These are phyloP conservation scores for Ernsta delagoae DNA, from an alignment of 2,888 invertebrate species.

Conservation along the genomic window DNA sequence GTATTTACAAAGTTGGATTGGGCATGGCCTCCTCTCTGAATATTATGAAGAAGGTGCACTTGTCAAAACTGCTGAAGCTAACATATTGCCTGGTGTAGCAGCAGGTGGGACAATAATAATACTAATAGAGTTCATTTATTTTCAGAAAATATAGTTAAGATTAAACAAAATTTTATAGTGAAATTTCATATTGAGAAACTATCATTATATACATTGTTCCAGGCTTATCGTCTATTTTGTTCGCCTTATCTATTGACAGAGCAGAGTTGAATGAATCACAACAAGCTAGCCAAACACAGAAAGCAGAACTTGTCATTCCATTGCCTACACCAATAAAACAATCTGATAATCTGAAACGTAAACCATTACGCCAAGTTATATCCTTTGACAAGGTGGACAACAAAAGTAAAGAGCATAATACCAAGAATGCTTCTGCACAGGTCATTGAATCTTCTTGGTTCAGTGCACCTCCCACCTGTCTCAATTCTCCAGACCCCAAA, in stretches of 20 bases:
- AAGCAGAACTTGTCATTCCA: conserved; percentile 89
- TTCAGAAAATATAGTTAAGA: conserved; percentile 40
- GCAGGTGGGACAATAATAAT: too few relatives aligned
- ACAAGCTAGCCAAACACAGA: conserved; percentile 73
- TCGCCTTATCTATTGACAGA: conserved; percentile 96
- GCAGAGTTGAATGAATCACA: conserved; percentile 89
- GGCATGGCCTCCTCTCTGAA: conserved; percentile 86
- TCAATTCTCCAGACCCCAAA: conserved; percentile 84
- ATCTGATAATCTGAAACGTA: conserved; percentile 68
- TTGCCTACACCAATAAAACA: conserved; percentile 86
- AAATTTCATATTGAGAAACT: conserved; percentile 26
- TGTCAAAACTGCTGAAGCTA: conserved; percentile 91
- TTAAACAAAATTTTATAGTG: conserved; percentile 16
- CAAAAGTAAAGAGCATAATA: conserved; percentile 48
- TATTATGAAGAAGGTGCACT: conserved; percentile 96
- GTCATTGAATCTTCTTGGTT: conserved; percentile 65
- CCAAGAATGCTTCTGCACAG: conserved; percentile 45
- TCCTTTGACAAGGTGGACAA: conserved; percentile 77
- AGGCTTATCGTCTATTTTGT: conserved; percentile 95
- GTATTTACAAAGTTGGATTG: conserved; percentile 90
- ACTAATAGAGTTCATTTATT: too few relatives aligned
- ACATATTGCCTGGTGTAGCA: conserved; percentile 93
- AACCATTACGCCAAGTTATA: conserved; percentile 78
- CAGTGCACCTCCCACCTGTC: conserved; percentile 87
- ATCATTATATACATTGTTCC: conserved; percentile 52